Conservation (phyloP, 1,140 invertebrate species). For the Drosophila orosa region DNA sequence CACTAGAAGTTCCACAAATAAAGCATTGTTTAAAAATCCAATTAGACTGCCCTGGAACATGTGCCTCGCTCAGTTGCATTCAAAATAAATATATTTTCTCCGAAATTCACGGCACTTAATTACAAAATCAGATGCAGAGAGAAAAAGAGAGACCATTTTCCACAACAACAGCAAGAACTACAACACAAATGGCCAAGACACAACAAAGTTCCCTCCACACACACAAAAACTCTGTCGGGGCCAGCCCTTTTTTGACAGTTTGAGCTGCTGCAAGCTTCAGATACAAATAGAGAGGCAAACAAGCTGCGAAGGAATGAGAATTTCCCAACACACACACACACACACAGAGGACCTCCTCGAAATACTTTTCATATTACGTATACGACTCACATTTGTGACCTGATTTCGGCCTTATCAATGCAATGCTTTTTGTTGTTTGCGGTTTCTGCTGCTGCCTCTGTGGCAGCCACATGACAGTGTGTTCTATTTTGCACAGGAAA, state of each 20-base stretch:
- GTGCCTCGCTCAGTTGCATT: conserved; percentile 2
- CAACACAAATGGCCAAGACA: conserved; percentile 26
- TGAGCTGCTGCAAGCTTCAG: conserved; percentile 44
- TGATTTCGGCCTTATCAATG: conserved; percentile 79
- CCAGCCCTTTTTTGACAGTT: conserved; percentile 52
- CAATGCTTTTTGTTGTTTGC: conserved; percentile 66
- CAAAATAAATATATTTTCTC: conserved; percentile 10
- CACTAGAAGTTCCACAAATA: neutral
- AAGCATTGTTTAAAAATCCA: conserved; percentile 7
- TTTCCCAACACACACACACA: conserved; percentile 15
- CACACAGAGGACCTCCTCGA: conserved; percentile 31
- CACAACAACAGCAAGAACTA: neutral
- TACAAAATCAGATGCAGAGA: conserved; percentile 46
- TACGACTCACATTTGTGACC: conserved; percentile 71
- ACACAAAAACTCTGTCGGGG: conserved; percentile 33
- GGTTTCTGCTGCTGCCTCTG: conserved; percentile 32
- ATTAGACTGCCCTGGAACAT: conserved; percentile 16
- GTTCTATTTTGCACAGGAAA: conserved; percentile 6
- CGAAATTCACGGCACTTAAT: conserved; percentile 33
- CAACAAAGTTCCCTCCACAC: conserved; percentile 36
- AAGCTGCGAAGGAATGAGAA: conserved; percentile 31
- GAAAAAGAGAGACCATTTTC: conserved; percentile 12
- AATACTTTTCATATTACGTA: conserved; percentile 77
- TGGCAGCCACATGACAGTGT: conserved; percentile 53
- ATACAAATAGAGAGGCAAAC: conserved; percentile 43